Evolutionary conservation across 1,140 invertebrate genomes (phyloP).

Genomic region (Apocrypta bakeri): DNA sequence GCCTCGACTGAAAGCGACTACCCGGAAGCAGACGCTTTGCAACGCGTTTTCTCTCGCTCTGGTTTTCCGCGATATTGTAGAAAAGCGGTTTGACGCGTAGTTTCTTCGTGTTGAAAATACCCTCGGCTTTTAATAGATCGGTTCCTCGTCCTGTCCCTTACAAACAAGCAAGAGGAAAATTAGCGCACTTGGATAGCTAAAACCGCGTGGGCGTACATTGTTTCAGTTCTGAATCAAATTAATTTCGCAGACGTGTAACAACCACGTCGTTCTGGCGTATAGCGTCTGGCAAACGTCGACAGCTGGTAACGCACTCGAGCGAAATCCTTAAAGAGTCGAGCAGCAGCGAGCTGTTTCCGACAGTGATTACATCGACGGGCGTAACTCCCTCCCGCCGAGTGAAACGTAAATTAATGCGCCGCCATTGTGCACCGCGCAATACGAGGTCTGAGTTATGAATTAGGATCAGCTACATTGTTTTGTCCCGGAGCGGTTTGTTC

Average conservation of each 20-base stretch:
- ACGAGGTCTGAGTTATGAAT: slow-evolving; percentile 37
- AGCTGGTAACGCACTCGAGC: not conserved
- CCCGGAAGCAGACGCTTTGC: not conserved
- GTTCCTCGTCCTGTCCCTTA: no score
- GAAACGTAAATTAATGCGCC: slow-evolving; percentile 46
- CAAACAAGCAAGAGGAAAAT: slow-evolving; percentile 8
- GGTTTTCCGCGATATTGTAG: not conserved
- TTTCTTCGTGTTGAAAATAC: not conserved
- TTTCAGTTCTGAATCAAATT: not conserved
- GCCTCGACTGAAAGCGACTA: not conserved
- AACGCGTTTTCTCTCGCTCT: not conserved
- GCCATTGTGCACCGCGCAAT: slow-evolving; percentile 24
- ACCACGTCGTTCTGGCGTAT: not conserved
- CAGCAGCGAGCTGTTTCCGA: not conserved
- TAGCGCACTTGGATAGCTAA: not conserved
- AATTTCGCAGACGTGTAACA: not conserved
- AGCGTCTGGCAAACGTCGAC: not conserved
- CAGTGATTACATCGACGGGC: slow-evolving; percentile 39
- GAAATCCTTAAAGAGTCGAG: slow-evolving; percentile 1
- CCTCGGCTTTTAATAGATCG: no score
- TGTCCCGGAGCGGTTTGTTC: slow-evolving; percentile 14
- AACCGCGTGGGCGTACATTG: no score
- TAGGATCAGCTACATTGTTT: slow-evolving; percentile 37
- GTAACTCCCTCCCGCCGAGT: not conserved
- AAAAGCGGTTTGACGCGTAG: not conserved